Conservation (phyloP, 2,113 vertebrate species). For the Azemiops feae region DNA sequence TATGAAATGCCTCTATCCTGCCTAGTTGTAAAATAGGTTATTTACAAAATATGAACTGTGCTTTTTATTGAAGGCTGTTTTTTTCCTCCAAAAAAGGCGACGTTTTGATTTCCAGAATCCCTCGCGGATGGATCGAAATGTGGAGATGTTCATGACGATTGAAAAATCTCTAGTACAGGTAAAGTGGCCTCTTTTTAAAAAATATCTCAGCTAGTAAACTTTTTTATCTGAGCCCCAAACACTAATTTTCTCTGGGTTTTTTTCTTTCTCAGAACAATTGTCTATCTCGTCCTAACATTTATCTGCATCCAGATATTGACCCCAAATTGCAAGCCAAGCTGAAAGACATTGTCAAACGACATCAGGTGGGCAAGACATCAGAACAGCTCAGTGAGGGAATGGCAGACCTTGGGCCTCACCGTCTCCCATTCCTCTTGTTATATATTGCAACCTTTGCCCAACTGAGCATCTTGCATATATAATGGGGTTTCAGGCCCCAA, state of each 20-base stretch:
- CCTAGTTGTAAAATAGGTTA: constrained; percentile 14
- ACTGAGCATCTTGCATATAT: background rate
- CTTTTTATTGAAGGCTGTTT: constrained; percentile 68
- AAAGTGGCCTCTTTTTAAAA: background rate
- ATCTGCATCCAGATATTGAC: constrained; percentile 90
- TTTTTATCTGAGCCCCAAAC: fast-evolving
- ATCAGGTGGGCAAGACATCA: constrained; percentile 78
- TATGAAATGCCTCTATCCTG: background rate
- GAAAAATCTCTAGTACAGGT: constrained; percentile 96
- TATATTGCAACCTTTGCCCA: background rate
- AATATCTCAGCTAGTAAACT: background rate
- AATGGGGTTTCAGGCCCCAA: background rate
- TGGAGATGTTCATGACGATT: constrained; percentile 99
- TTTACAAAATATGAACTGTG: constrained; percentile 35
- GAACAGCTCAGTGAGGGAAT: background rate
- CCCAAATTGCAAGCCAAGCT: constrained; percentile 90
- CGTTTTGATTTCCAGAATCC: constrained; percentile 99
- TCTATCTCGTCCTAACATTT: constrained; percentile 90
- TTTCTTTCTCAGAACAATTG: constrained; percentile 84
- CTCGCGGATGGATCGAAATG: constrained; percentile 96
- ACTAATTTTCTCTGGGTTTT: background rate
- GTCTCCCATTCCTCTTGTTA: background rate
- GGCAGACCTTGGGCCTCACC: background rate
- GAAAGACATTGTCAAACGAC: constrained; percentile 95
- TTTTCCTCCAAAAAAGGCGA: constrained; percentile 83